Conservation (phyloP, 2,113 vertebrate genomes). For the Tragelaphus buxtoni region DNA sequence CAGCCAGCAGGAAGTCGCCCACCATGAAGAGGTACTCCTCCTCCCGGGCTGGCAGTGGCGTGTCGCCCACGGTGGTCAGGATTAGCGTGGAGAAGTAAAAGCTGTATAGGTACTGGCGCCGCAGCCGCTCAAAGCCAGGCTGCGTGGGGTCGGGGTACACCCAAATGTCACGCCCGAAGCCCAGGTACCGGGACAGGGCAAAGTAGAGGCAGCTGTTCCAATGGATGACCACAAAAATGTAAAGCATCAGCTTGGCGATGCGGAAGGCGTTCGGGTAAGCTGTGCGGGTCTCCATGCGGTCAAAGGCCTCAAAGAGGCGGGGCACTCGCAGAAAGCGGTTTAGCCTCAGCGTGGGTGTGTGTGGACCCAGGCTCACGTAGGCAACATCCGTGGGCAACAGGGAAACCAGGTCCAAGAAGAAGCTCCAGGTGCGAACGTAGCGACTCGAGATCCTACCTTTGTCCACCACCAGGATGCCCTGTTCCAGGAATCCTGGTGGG, state of each 20-base stretch:
- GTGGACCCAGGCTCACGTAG: conserved; percentile 80
- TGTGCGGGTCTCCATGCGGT: conserved; percentile 89
- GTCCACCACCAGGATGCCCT: conserved; percentile 88
- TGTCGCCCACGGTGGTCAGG: conserved; percentile 91
- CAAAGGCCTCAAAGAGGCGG: conserved; percentile 87
- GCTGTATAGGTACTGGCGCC: conserved; percentile 91
- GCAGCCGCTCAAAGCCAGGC: conserved; percentile 75
- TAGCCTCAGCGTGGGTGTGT: conserved; percentile 80
- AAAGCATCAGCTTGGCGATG: conserved; percentile 89
- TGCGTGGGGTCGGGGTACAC: conserved; percentile 87
- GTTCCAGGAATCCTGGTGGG: conserved; percentile 86
- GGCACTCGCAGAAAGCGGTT: conserved; percentile 88
- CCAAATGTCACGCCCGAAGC: conserved; percentile 88
- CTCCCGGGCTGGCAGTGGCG: conserved; percentile 76
- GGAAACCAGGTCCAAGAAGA: conserved; percentile 82
- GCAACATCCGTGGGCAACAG: conserved; percentile 89
- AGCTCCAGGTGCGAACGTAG: conserved; percentile 83
- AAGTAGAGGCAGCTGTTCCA: conserved; percentile 94
- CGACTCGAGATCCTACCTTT: conserved; percentile 67
- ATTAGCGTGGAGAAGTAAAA: conserved; percentile 93
- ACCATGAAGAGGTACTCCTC: conserved; percentile 92
- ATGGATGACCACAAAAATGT: conserved; percentile 90
- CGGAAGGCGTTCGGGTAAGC: conserved; percentile 90
- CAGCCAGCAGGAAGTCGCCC: conserved; percentile 88
- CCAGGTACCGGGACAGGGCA: conserved; percentile 85